Percentiles rank a stretch among this genome's conserved stretches.
phyloP scores from a whole-genome alignment of 2,797 vertebrate species.

The Rhabdomys pumilio region DNA sequence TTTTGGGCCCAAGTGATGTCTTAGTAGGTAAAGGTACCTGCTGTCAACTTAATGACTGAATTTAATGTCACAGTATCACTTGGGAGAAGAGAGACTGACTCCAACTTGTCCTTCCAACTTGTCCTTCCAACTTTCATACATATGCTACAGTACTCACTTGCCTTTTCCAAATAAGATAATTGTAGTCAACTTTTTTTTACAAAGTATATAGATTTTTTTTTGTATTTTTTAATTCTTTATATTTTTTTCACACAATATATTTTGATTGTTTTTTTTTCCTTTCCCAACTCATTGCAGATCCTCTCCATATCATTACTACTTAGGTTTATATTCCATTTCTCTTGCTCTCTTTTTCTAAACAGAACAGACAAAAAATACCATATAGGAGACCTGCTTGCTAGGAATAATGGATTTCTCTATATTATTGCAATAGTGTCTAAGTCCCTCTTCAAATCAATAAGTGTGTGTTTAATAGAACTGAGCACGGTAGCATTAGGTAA shows the following conservation, averaged over 20 bases:
- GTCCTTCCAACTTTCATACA: neutral
- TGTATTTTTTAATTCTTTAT: neutral
- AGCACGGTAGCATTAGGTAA: neutral
- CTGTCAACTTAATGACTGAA: neutral
- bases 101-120: too few relatives aligned
- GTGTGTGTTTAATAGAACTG: neutral
- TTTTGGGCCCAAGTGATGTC: neutral
- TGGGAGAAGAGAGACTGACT: neutral
- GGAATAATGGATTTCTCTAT: neutral
- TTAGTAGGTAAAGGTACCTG: neutral
- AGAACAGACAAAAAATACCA: neutral
- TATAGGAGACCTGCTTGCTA: neutral
- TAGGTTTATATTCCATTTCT: neutral
- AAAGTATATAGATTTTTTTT: neutral
- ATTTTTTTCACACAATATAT: neutral
- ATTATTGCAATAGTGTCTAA: neutral
- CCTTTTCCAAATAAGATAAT: neutral
- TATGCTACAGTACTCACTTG: neutral
- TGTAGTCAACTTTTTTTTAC: neutral
- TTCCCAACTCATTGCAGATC: neutral
- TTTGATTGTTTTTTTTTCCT: neutral
- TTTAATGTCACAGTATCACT: neutral
- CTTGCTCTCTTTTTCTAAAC: neutral
- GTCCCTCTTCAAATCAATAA: neutral
- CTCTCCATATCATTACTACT: neutral